A percentile compares a stretch with the other conserved stretches of the same genome.
Conservation (phyloP, 2,888 invertebrate species). For the Carpatolechia fugitivella region DNA sequence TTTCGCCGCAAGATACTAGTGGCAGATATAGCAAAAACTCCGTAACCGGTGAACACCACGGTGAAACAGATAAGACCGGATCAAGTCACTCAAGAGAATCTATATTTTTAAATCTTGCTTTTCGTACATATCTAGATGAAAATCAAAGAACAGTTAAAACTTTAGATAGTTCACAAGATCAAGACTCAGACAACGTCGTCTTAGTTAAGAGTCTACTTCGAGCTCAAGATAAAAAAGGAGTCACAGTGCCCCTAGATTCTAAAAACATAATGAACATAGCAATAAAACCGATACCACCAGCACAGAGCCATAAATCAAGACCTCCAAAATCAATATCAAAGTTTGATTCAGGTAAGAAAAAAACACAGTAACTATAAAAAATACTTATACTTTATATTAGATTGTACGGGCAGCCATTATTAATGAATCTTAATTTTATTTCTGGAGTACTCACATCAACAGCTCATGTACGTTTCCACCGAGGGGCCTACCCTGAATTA, state of each 20-base stretch:
- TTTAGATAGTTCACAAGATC: conserved; percentile 31
- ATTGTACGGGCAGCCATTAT: no score
- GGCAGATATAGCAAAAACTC: not conserved
- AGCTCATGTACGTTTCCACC: no score
- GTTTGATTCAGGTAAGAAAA: not conserved
- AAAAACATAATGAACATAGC: conserved; percentile 41
- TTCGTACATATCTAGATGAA: conserved; percentile 44
- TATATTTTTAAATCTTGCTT: conserved; percentile 41
- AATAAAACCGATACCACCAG: conserved; percentile 26
- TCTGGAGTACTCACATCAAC: no score
- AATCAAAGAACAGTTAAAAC: conserved; percentile 44
- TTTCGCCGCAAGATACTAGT: not conserved
- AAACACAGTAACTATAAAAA: not conserved
- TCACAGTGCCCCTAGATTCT: conserved; percentile 46
- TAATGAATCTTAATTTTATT: no score
- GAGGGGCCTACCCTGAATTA: no score
- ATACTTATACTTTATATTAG: no score
- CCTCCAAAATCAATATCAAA: conserved; percentile 3
- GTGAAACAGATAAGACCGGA: not conserved
- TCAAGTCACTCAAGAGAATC: not conserved
- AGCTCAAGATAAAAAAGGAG: conserved; percentile 32
- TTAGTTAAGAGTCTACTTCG: conserved; percentile 36
- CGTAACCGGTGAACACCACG: not conserved
- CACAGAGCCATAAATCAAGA: conserved; percentile 15
- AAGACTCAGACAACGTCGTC: conserved; percentile 20